These are phyloP conservation scores for Thymelicus lineola DNA, from an alignment of 2,888 invertebrate genomes.

Conservation along the genomic window DNA sequence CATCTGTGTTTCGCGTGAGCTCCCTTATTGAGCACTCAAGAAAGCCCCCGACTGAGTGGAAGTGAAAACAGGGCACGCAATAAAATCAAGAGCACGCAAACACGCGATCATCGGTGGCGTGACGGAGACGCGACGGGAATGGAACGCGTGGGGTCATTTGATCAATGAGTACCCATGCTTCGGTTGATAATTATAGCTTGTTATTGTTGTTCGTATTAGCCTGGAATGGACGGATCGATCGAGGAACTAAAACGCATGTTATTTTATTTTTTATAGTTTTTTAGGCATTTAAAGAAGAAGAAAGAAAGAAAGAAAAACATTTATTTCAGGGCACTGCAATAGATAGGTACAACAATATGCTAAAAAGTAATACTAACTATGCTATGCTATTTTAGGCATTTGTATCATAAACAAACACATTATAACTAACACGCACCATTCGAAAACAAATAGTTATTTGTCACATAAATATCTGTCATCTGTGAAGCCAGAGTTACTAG, in stretches of 20 bases:
- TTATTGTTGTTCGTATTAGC: not conserved
- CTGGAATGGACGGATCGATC: not conserved
- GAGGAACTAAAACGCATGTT: not conserved
- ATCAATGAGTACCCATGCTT: conserved; percentile 45
- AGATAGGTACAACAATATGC: too few relatives aligned
- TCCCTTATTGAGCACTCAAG: conserved; percentile 78
- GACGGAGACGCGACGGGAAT: conserved; percentile 40
- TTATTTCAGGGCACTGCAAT: too few relatives aligned
- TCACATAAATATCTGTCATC: too few relatives aligned
- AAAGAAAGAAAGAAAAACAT: too few relatives aligned
- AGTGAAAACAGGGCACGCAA: conserved; percentile 76
- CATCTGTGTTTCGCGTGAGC: conserved; percentile 49
- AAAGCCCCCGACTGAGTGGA: conserved; percentile 60
- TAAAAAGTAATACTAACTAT: too few relatives aligned
- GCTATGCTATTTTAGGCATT: too few relatives aligned
- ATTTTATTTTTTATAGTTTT: not conserved
- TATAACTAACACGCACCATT: too few relatives aligned
- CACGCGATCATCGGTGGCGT: conserved; percentile 67
- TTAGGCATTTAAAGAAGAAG: too few relatives aligned
- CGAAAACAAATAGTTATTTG: too few relatives aligned
- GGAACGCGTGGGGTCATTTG: conserved; percentile 50
- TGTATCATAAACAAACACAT: too few relatives aligned
- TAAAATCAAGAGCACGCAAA: conserved; percentile 62
- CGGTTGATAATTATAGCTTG: conserved; percentile 10
- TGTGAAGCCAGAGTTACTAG: too few relatives aligned